These are phyloP conservation scores for Saccostrea cuccullata DNA, from an alignment of 1,140 invertebrate species.

Conservation along the genomic window DNA sequence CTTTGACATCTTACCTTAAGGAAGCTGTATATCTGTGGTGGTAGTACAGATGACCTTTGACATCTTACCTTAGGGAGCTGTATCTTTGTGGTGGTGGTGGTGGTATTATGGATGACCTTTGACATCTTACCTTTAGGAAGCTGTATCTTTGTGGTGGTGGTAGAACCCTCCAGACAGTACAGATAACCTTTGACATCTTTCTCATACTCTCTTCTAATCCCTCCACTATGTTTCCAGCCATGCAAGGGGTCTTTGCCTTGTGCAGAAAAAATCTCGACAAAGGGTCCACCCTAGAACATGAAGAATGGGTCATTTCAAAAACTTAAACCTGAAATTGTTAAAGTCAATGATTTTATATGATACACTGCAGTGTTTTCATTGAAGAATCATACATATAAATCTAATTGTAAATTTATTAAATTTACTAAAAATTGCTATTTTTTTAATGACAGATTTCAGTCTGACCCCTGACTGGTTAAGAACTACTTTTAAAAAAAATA, in stretches of 20 bases:
- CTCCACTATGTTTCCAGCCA: conserved; percentile 68
- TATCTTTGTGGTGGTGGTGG: conserved; percentile 74
- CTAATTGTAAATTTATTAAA: no score
- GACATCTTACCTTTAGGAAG: conserved; percentile 75
- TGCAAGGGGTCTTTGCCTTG: conserved; percentile 70
- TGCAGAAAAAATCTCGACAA: conserved; percentile 73
- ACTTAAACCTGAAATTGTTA: neutral
- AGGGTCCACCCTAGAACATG: conserved; percentile 70
- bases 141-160: conserved; percentile 73
- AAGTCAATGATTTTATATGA: no score
- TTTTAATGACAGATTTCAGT: no score
- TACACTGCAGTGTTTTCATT: no score
- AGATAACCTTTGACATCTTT: conserved; percentile 77
- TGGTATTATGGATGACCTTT: conserved; percentile 74
- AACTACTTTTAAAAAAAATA: no score
- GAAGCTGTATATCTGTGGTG: conserved; percentile 73
- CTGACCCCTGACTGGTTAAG: no score
- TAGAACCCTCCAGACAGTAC: conserved; percentile 71
- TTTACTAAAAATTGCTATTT: no score
- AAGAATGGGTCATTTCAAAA: conserved; percentile 17
- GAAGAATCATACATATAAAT: no score
- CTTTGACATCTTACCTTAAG: conserved; percentile 70
- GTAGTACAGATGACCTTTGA: conserved; percentile 50
- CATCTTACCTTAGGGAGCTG: conserved; percentile 71
- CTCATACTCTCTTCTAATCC: conserved; percentile 73